Base-by-base conservation (phyloP, 2,797 vertebrate species). In the Vireo griseus region DNA sequence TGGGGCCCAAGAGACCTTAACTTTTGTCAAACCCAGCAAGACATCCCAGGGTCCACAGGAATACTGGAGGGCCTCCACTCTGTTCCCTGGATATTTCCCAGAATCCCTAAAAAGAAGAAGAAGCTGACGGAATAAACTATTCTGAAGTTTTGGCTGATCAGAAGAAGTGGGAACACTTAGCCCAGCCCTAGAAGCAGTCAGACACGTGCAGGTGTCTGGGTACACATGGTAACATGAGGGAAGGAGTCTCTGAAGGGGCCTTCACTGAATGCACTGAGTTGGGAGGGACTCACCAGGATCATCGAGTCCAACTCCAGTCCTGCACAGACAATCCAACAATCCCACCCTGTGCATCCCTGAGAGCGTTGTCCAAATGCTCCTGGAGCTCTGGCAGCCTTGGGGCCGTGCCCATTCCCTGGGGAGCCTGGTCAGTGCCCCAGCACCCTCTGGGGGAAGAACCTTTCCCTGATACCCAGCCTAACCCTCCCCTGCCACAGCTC, bases 261-360 rank as follows among this genome's bases (percentile, higher is more conserved):
- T 2, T 59, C n/a, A 50, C 20, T 24, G 54, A 59, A 52, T 59
- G 8, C 4, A 2, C 24, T 29, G 62, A 59, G 40, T 0, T 45
- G 13, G 39, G 7, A 55, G 8, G 14, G 20, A 20, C 29, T 22
- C 33, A 39, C 15, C 2, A 0, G 28, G 4, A n/a, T 9, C 54
- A 37, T 24, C 0, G 0, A 52, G 19, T 8, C 24, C 62, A n/a
- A 0, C 16, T 1, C 1, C 24, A 2, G 12, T 22, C 15, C 61
- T 67, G 52, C 45, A 11, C 35, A 21, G 42, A 17, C 33, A 47
- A 25, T 44, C 24, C 44, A 4, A 3, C 11, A 65, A 8, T 31
- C 31, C 35, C 81, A 18, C 26, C 61, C 44, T 37, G 44, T 5
- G 31, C 68, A 42, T 31, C 61, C 61, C 82, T 85, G n/a, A 5